Conservation (phyloP, 2,797 vertebrate genomes). For the Thaleichthys pacificus region DNA sequence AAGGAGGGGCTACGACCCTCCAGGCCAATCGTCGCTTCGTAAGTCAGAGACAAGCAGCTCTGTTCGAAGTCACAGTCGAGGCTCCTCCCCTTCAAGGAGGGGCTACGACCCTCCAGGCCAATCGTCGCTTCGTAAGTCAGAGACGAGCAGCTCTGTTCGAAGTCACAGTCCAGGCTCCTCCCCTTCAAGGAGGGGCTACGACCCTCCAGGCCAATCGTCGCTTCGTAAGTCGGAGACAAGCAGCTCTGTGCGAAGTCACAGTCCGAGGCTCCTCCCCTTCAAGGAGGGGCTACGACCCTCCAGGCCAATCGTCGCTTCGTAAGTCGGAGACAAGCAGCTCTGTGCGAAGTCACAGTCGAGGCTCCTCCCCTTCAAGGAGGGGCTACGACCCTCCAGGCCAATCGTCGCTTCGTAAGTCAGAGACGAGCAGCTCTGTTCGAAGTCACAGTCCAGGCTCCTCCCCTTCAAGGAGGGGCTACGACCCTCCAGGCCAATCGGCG, state of each 20-base stretch:
- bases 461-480: constrained; percentile 65
- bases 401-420: neutral
- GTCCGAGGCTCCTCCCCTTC: neutral
- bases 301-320: too few species aligned
- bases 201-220: neutral
- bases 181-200: neutral
- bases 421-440: neutral
- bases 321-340: too few species aligned
- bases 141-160: neutral
- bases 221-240: neutral
- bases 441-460: neutral
- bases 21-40: too few species aligned
- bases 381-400: neutral
- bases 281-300: too few species aligned
- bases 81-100: neutral
- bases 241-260: neutral
- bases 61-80: too few species aligned
- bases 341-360: too few species aligned
- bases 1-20: too few species aligned
- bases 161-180: neutral
- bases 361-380: neutral
- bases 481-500: constrained; percentile 64
- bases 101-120: neutral
- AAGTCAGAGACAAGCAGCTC: too few species aligned
- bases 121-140: neutral